Conservation (phyloP, 92 coral and sea anemone genomes). For the Epizoanthus stellaris region DNA sequence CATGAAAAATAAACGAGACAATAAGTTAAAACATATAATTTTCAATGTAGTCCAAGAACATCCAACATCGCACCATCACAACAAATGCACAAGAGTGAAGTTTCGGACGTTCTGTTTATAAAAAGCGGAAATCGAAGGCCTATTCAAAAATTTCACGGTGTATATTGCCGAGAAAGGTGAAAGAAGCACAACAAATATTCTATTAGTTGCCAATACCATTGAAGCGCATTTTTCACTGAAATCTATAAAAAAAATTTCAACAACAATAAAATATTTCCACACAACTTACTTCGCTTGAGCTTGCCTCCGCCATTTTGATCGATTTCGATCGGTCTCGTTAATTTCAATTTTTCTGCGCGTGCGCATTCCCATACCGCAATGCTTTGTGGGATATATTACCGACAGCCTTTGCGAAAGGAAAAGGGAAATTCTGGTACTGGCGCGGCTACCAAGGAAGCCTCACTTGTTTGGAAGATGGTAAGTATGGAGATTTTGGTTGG, state of each 20-base stretch:
- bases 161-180: background rate
- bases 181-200: background rate
- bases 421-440: background rate
- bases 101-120: constrained; percentile 38
- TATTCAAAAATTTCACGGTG: background rate
- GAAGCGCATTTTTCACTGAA: background rate
- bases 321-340: constrained; percentile 49
- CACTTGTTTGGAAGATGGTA: constrained; percentile 1
- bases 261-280: constrained; percentile 51
- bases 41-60: background rate
- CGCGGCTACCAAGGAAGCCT: constrained; percentile 15
- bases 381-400: constrained; percentile 34
- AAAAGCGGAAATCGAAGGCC: constrained; percentile 24
- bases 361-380: constrained; percentile 51
- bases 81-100: constrained; percentile 4
- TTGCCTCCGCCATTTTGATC: constrained; percentile 94
- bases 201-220: background rate
- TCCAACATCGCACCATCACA: constrained; percentile 41
- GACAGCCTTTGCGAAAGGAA: background rate
- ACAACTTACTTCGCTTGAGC: constrained; percentile 83
- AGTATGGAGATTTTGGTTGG: background rate
- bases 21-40: background rate
- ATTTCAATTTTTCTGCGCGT: constrained; percentile 57
- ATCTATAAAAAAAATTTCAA: constrained; percentile 30
- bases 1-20: constrained; percentile 30